Percentiles rank a stretch among this genome's conserved stretches.
Conservation (phyloP, 2,888 invertebrate species). For the Epinotia nisella region DNA sequence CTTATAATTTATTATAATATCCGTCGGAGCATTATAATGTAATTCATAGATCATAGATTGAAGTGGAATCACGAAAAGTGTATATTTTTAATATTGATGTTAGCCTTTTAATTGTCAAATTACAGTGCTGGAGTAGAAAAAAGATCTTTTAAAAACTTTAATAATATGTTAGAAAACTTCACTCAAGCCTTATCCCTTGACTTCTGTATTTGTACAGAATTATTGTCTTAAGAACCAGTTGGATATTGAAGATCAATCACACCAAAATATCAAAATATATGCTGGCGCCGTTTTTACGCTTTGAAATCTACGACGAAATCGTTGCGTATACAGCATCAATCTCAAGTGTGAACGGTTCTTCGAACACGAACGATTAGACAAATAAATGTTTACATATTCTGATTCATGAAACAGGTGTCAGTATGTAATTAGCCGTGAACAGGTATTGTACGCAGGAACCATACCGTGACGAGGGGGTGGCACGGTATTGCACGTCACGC, state of each 20-base stretch:
- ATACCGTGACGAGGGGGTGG: constrained; percentile 47
- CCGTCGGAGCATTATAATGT: too few relatives aligned
- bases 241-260: not conserved
- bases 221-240: not conserved
- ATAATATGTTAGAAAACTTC: too few relatives aligned
- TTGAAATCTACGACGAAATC: not conserved
- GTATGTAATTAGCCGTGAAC: constrained; percentile 1
- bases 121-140: too few relatives aligned
- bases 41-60: too few relatives aligned
- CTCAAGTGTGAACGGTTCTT: not conserved
- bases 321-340: not conserved
- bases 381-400: not conserved
- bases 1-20: too few relatives aligned
- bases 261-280: not conserved
- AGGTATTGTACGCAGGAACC: constrained; percentile 40
- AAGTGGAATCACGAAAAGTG: too few relatives aligned
- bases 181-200: too few relatives aligned
- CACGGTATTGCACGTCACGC: constrained; percentile 45
- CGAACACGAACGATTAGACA: not conserved
- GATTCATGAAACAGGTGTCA: constrained; percentile 11
- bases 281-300: too few relatives aligned
- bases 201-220: too few relatives aligned
- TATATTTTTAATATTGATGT: too few relatives aligned
- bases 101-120: too few relatives aligned
- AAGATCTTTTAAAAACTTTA: too few relatives aligned